Percentiles rank a stretch among this genome's conserved stretches.
Evolutionary conservation across 1,140 invertebrate species (phyloP).

Genomic region (Bombus confusus): DNA sequence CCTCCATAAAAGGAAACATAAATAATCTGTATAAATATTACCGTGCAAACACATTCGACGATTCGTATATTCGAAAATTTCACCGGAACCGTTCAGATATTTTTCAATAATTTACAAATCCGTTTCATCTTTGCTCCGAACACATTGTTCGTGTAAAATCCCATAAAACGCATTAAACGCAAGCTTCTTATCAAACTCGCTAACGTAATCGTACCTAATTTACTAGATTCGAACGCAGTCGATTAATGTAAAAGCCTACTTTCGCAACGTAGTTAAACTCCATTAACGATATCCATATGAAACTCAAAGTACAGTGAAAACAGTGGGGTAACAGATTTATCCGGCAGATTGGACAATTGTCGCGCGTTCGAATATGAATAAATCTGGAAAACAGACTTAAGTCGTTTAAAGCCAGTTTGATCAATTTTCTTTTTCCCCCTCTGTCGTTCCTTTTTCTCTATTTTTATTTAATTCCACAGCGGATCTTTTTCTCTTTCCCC

Average conservation of each 20-base stretch:
- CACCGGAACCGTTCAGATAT: neutral
- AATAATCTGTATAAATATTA: neutral
- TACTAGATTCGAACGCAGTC: too few species aligned
- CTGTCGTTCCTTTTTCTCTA: too few species aligned
- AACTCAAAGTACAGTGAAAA: neutral
- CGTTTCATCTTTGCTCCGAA: neutral
- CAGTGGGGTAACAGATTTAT: neutral
- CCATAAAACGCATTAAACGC: too few species aligned
- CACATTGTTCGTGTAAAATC: too few species aligned
- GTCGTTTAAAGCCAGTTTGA: constrained; percentile 1
- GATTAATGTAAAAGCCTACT: too few species aligned
- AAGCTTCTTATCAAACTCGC: neutral
- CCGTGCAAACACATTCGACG: neutral
- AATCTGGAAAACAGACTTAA: constrained; percentile 29
- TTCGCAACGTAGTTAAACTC: too few species aligned
- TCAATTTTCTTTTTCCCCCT: neutral
- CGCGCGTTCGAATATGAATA: constrained; percentile 15
- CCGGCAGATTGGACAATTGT: constrained; percentile 14
- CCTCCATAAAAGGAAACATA: neutral
- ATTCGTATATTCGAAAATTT: neutral
- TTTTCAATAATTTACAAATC: neutral
- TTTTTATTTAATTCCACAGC: neutral
- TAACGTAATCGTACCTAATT: neutral
- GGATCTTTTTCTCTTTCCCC: neutral
- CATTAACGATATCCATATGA: too few species aligned